Evolutionary conservation across 2,888 invertebrate genomes (phyloP).

Genomic region (Acrobasis repandana): DNA sequence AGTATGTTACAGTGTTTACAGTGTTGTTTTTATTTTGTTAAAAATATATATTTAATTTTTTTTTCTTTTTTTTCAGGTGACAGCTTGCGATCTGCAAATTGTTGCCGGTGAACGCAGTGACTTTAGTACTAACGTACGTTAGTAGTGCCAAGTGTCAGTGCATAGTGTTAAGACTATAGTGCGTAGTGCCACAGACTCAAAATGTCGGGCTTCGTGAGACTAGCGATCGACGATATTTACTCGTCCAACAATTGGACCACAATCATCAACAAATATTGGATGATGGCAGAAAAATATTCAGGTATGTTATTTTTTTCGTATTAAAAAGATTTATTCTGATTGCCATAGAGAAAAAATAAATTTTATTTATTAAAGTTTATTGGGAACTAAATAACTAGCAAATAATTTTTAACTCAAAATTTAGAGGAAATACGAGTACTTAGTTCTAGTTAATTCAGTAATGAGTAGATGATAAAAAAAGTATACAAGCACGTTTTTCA

Average conservation of each 20-base stretch:
- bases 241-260: conserved; percentile 85
- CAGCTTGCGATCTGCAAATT: conserved; percentile 68
- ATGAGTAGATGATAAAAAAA: no score
- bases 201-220: conserved; percentile 85
- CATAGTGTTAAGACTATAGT: conserved; percentile 45
- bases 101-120: conserved; percentile 54
- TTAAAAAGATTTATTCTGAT: no score
- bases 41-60: conserved; percentile 4
- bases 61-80: conserved; percentile 66
- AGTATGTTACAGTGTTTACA: no score
- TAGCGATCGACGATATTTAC: conserved; percentile 85
- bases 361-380: no score
- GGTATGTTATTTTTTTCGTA: conserved; percentile 71
- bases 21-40: no score
- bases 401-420: no score
- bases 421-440: no score
- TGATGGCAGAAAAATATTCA: conserved; percentile 88
- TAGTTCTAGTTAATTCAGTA: no score
- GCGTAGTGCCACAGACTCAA: conserved; percentile 49
- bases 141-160: conserved; percentile 61
- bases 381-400: no score
- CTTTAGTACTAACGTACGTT: conserved; percentile 38
- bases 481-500: no score
- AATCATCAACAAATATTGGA: conserved; percentile 87
- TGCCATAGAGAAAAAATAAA: no score